These are phyloP conservation scores for Agonopterix arenella DNA, from an alignment of 2,888 invertebrate genomes.

Conservation along the genomic window DNA sequence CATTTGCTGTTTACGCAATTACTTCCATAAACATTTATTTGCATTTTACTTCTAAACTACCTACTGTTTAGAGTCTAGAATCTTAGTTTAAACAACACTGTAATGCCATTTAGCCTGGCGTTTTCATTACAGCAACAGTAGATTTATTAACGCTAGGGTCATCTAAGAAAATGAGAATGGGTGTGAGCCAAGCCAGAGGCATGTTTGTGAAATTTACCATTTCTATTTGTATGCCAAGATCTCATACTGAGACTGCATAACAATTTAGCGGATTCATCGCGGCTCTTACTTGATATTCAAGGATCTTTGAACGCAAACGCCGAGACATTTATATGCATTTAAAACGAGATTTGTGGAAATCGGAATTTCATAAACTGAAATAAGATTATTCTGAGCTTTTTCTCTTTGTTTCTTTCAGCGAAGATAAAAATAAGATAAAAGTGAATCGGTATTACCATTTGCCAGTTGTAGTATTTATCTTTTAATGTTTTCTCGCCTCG, in stretches of 20 bases:
- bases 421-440: slow-evolving; percentile 6
- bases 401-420: slow-evolving; percentile 7
- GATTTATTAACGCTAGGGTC: slow-evolving; percentile 50
- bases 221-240: slow-evolving; percentile 29
- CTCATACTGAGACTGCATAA: slow-evolving; percentile 21
- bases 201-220: slow-evolving; percentile 38
- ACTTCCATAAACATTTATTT: too few species aligned
- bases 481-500: too few species aligned
- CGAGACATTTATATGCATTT: slow-evolving; percentile 25
- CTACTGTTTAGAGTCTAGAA: too few species aligned
- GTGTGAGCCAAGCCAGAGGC: slow-evolving; percentile 30
- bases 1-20: too few species aligned
- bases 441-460: slow-evolving; percentile 1
- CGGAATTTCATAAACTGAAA: slow-evolving; percentile 1
- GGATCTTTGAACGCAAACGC: slow-evolving; percentile 19
- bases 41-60: too few species aligned
- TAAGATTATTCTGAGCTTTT: too few species aligned
- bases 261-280: slow-evolving; percentile 25
- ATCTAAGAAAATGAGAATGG: slow-evolving; percentile 53
- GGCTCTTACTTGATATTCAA: slow-evolving; percentile 23
- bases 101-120: slow-evolving; percentile 31
- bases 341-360: slow-evolving; percentile 11
- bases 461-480: slow-evolving; percentile 1
- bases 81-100: slow-evolving; percentile 8
- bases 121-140: slow-evolving; percentile 44